Percentiles rank a stretch among this genome's conserved stretches.
These are phyloP conservation scores for Aradophagus sp. DNA, from an alignment of 1,140 invertebrate genomes.

Conservation along the genomic window DNA sequence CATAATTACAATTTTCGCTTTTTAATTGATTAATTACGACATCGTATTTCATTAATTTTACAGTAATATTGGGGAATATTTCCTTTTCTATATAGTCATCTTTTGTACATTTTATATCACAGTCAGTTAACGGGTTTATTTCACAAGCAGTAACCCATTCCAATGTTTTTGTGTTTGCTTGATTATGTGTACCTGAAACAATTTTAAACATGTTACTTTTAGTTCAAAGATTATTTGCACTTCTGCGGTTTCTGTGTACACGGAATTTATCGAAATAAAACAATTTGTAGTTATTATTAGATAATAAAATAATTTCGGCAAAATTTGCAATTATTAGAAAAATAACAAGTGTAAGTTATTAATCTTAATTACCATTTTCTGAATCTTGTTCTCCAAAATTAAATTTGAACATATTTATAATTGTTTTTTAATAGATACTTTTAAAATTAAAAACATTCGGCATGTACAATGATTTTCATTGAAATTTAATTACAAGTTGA, in stretches of 20 bases:
- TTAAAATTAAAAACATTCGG: too few species aligned
- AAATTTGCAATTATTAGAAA: neutral
- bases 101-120: constrained; percentile 31
- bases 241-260: neutral
- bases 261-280: neutral
- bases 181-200: constrained; percentile 29
- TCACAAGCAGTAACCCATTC: constrained; percentile 63
- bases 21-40: constrained; percentile 67
- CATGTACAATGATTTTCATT: too few species aligned
- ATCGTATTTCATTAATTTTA: constrained; percentile 73
- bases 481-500: too few species aligned
- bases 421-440: constrained; percentile 11
- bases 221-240: too few species aligned
- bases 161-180: constrained; percentile 37
- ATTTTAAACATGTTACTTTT: too few species aligned
- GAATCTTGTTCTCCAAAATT: constrained; percentile 3
- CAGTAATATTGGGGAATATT: constrained; percentile 68
- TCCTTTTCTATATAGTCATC: constrained; percentile 51
- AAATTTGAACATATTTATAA: constrained; percentile 28
- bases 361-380: neutral
- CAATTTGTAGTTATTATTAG: constrained; percentile 1
- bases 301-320: neutral
- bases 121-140: constrained; percentile 55
- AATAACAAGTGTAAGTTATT: neutral
- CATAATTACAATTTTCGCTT: constrained; percentile 64